phyloP scores from a whole-genome alignment of 2,797 vertebrate genomes.

The Hippocampus kuda region DNA sequence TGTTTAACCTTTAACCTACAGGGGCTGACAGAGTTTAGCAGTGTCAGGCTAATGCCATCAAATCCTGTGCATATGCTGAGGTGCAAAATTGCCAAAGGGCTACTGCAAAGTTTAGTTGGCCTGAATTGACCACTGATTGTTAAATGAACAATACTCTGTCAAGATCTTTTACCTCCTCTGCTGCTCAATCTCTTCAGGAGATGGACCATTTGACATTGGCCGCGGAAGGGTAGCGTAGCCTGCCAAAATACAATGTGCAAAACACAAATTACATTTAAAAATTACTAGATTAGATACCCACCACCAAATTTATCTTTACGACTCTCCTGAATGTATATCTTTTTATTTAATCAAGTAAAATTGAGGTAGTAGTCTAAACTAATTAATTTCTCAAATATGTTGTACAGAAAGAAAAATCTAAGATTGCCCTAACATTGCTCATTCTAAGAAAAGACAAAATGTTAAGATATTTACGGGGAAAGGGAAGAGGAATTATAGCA shows the following conservation, averaged over 20 bases:
- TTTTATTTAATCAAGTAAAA: not conserved
- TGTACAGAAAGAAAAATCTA: not conserved
- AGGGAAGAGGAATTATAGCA: too few species aligned
- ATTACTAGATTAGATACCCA: not conserved
- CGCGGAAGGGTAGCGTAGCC: constrained; percentile 65
- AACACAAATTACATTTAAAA: constrained; percentile 3
- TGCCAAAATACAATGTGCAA: constrained; percentile 34
- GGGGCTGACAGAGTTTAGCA: constrained; percentile 45
- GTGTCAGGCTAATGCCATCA: constrained; percentile 53
- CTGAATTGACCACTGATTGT: constrained; percentile 29
- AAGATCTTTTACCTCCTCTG: constrained; percentile 70
- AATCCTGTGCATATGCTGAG: constrained; percentile 52
- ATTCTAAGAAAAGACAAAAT: not conserved
- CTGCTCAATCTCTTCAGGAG: constrained; percentile 77
- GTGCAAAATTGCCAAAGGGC: constrained; percentile 36
- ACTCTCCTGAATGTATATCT: not conserved
- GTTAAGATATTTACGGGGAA: too few species aligned
- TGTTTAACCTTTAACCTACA: constrained; percentile 48
- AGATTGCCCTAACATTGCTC: not conserved
- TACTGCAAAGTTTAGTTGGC: constrained; percentile 36
- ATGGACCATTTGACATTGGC: constrained; percentile 74
- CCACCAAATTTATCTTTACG: not conserved
- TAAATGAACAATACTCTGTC: constrained; percentile 21
- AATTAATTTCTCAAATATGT: not conserved
- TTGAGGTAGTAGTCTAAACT: not conserved